Percentiles rank a stretch among this genome's conserved stretches.
Evolutionary conservation across 2,888 invertebrate species (phyloP).

Genomic region (Hydropsyche betteni): DNA sequence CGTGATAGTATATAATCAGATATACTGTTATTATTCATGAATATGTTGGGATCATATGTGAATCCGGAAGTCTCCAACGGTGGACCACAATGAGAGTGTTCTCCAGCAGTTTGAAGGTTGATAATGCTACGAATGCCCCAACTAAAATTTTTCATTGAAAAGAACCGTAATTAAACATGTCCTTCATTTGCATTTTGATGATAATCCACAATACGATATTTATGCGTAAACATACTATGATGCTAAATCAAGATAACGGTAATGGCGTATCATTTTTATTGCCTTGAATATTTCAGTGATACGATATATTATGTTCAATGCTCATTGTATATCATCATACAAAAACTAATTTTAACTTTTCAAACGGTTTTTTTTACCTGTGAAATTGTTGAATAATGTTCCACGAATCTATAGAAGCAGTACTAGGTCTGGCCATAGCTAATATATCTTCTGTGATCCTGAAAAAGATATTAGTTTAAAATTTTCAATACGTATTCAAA

Average conservation of each 20-base stretch:
- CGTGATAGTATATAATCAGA: conserved; percentile 57
- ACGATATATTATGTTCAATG: no score
- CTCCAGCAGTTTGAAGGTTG: conserved; percentile 85
- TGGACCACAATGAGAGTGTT: conserved; percentile 87
- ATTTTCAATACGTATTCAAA: background rate
- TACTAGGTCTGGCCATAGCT: conserved; percentile 89
- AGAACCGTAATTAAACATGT: no score
- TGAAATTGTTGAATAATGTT: conserved; percentile 83
- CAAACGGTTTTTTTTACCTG: conserved; percentile 60
- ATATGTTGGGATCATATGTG: conserved; percentile 82
- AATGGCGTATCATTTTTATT: no score
- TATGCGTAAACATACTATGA: no score
- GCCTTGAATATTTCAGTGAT: no score
- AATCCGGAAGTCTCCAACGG: conserved; percentile 80
- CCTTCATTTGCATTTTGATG: no score
- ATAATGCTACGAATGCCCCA: conserved; percentile 83
- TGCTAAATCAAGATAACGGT: no score
- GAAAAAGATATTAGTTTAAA: conserved; percentile 52
- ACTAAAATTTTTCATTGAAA: conserved; percentile 59
- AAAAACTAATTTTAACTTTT: no score
- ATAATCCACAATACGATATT: no score
- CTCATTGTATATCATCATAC: no score
- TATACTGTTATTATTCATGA: conserved; percentile 84
- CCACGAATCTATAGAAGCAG: conserved; percentile 75
- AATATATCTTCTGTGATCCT: conserved; percentile 90